These are phyloP conservation scores for Lithophane leautieri DNA, from an alignment of 2,888 invertebrate species.

Conservation along the genomic window DNA sequence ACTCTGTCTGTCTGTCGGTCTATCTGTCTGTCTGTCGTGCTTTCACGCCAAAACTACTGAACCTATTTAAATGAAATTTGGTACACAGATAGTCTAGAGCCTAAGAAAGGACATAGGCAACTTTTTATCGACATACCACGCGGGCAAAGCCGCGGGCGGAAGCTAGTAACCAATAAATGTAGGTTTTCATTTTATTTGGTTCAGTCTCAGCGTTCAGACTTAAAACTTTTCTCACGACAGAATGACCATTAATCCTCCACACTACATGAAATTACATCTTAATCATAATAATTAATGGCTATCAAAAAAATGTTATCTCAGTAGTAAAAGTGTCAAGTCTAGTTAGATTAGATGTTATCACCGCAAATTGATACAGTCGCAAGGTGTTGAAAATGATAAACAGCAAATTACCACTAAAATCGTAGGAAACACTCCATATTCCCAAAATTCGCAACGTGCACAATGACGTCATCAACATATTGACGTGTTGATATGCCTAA, in stretches of 20 bases:
- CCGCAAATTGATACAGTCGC: not conserved
- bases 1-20: too few species aligned
- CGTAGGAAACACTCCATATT: not conserved
- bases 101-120: too few species aligned
- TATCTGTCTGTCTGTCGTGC: too few species aligned
- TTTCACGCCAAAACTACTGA: too few species aligned
- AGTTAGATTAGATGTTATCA: not conserved
- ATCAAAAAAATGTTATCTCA: not conserved
- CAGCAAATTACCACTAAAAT: not conserved
- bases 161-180: too few species aligned
- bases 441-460: slow-evolving; percentile 6
- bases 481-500: slow-evolving; percentile 13
- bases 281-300: not conserved
- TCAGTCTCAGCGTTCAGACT: not conserved
- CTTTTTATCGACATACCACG: too few species aligned
- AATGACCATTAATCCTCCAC: not conserved
- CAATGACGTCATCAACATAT: slow-evolving; percentile 17
- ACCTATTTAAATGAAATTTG: too few species aligned
- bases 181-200: not conserved
- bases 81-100: too few species aligned
- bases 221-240: not conserved
- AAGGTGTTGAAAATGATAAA: slow-evolving; percentile 21
- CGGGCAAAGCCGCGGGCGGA: too few species aligned
- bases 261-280: too few species aligned
- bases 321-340: not conserved